Evolutionary conservation across 2,797 vertebrate genomes (phyloP), one percentile per base, ranked within the genome.

Genomic region (Syngnathus rostellatus): DNA sequence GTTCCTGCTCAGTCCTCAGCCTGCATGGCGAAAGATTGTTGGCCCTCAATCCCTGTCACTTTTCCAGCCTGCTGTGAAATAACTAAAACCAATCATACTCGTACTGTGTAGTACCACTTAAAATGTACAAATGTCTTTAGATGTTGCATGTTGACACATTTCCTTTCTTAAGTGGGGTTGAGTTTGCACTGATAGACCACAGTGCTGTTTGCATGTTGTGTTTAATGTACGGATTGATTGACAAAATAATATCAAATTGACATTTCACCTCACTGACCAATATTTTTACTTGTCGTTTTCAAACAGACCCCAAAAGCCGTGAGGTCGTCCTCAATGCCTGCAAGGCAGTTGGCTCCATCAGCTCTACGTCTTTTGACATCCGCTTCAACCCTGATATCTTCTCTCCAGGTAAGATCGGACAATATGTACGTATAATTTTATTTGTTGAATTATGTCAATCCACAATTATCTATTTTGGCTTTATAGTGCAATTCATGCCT

Each of bases 381-480:
- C 96, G 96, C 69, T 99, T 99, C 88, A 99, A 99, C 86, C 96
- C 96, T 0, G 97, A 99, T 78, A 95, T 99, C 83, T 99, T 97
- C 88, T 99, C 97, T 0, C 96, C 97, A 85, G 97, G 97, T 96
- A 83, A 63, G 58, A 55, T 21, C 31, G 1, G 23, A 23, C 39
- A 23, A 3, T 38, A 8, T 61, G 39, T 23, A 23, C 23, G 23
- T 23, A 23, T 23, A 23, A 23, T 41, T 61, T 12, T 3, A 38
- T 58, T 31, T 31, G 31, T 31, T 31, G 31, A 31, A 31, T 31
- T 31, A 54, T 46, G 5, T 14, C 2, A 48, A 48, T 48, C 4
- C 16, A 48, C 16, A 48, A 1, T 46, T 16, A 19, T 17, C 11
- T 43, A 11, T 9, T 43, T 43, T 43, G 41, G 1, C 12, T 48